phyloP scores from a whole-genome alignment of 2,797 vertebrate genomes.

The Xenopus petersii region DNA sequence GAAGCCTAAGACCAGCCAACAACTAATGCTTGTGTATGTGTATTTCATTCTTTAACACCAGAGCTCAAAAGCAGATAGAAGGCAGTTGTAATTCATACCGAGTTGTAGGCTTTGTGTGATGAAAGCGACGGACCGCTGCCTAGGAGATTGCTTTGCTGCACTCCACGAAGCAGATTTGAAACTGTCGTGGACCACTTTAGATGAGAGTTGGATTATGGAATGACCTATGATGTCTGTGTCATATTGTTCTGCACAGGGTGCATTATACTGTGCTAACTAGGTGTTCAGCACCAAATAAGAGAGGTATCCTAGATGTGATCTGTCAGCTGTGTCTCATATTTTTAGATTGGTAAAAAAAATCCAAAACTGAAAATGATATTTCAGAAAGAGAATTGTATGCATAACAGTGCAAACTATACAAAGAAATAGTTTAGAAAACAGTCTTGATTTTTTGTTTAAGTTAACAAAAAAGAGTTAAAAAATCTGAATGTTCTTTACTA shows the following conservation, averaged over 20 bases:
- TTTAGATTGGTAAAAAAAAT: slow-evolving; percentile 75
- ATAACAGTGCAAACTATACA: slow-evolving; percentile 50
- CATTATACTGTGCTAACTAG: slow-evolving; percentile 96
- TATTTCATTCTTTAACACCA: slow-evolving; percentile 16
- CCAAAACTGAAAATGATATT: slow-evolving; percentile 67
- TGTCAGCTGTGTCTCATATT: slow-evolving; percentile 82
- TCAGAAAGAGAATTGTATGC: slow-evolving; percentile 55
- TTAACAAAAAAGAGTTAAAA: neutral
- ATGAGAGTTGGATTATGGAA: slow-evolving; percentile 99
- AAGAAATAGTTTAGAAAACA: neutral
- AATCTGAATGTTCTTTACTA: slow-evolving; percentile 17
- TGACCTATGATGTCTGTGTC: slow-evolving; percentile 98
- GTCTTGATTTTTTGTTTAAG: slow-evolving; percentile 37
- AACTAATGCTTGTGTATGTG: too few species aligned
- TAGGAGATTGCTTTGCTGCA: slow-evolving; percentile 99
- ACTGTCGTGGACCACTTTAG: slow-evolving; percentile 94
- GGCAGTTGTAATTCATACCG: slow-evolving; percentile 98
- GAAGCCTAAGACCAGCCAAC: too few species aligned
- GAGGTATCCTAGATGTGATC: slow-evolving; percentile 78
- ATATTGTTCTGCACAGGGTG: slow-evolving; percentile 89
- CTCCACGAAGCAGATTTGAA: slow-evolving; percentile 98
- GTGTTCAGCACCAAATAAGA: slow-evolving; percentile 86
- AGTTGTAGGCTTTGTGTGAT: slow-evolving; percentile 97
- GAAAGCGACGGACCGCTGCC: slow-evolving; percentile 98
- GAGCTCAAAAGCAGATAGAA: slow-evolving; percentile 82